Base-by-base conservation (phyloP, 2,888 invertebrate genomes). In the Empis stercorea region DNA sequence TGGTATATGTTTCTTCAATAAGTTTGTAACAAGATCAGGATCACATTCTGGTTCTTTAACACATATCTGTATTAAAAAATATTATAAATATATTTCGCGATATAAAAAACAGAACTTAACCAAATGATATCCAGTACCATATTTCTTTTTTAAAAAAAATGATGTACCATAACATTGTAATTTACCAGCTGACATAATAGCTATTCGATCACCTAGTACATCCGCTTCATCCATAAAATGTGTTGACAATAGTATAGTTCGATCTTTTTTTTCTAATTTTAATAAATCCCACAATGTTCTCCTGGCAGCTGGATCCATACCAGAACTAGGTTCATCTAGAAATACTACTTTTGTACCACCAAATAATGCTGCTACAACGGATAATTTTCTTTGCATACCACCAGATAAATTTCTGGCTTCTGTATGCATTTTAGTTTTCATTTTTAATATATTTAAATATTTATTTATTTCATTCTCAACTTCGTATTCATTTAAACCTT, bases 171-270 rank as follows among this genome's bases (percentile, higher is more conserved):
- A 79, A 59, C 89, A 88, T 59, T 86, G 82, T 37, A 91, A 69
- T 34, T 78, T 75, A 1, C 91, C 91, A 42, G 79, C 78, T 3
- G 87, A 80, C 86, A 92, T 86, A 48, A 92, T 89, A 10, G 87
- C 89, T 54, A 91, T 87, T 38, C 88, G 74, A 67, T 91, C 91
- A 1, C 89, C 91, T 2, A 91, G 73, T 38, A 85, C 73, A 66
- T 92, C 91, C 2, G 91, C 91, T 68, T 92, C 91, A 59, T 91
- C 91, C 89, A 91, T 91, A 62, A 87, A 88, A 65, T 91, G 87
- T 0, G 87, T 87, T 1, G 88, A 85, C 50, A 92, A 69, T 40
- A 92, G 73, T 61, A 92, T 76, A 0, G 88, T 84, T 10, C 88
- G 76, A 23, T 81, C 84, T 54, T 71, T 70, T 59, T 86, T 83